These are phyloP conservation scores for Stichodactyla mertensii DNA, from an alignment of 64 coral and sea anemone genomes.

Conservation along the genomic window DNA sequence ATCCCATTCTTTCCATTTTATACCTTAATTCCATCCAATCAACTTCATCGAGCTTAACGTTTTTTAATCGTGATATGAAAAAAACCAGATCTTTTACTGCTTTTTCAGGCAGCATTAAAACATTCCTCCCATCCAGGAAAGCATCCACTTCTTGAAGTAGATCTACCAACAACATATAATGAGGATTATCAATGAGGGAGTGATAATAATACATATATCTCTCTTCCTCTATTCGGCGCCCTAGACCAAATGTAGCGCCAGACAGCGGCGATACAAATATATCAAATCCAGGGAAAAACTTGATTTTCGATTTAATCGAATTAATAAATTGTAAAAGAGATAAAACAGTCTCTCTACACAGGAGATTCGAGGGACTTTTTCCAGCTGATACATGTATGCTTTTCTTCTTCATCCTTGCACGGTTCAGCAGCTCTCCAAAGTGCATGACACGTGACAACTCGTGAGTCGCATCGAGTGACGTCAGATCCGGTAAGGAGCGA, in stretches of 20 bases:
- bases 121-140: not conserved
- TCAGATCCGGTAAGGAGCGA: conserved; percentile 4
- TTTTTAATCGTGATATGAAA: not conserved
- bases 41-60: not conserved
- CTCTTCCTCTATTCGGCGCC: not conserved
- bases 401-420: not conserved
- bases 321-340: not conserved
- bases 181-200: not conserved
- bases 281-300: not conserved
- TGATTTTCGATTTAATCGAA: not conserved
- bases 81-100: not conserved
- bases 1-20: no score
- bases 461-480: not conserved
- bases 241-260: not conserved
- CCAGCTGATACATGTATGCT: not conserved
- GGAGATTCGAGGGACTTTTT: not conserved
- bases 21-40: not conserved
- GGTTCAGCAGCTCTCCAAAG: not conserved
- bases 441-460: not conserved
- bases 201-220: not conserved
- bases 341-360: not conserved
- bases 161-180: not conserved
- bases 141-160: not conserved
- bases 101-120: not conserved
- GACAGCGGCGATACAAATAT: no score